Evolutionary conservation across 2,113 vertebrate species (phyloP).

Genomic region (Bujurquina vittata): DNA sequence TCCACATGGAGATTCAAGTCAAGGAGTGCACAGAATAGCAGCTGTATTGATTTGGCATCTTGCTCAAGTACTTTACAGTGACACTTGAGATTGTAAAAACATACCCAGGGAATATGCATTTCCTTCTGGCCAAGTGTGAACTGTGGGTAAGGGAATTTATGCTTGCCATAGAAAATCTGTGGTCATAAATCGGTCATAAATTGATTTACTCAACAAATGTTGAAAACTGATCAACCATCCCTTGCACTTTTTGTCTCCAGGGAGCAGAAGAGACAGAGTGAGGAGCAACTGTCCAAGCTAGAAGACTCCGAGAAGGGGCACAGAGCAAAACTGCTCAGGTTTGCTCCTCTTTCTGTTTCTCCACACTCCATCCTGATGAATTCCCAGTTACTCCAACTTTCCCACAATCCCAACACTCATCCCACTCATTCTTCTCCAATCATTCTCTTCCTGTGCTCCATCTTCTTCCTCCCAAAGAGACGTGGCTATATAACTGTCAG

Average conservation of each 20-base stretch:
- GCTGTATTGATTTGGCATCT: slow-evolving; percentile 48
- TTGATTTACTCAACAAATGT: slow-evolving; percentile 2
- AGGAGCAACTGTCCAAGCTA: slow-evolving; percentile 79
- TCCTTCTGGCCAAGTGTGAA: slow-evolving; percentile 16
- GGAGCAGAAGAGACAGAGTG: slow-evolving; percentile 80
- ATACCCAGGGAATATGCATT: slow-evolving; percentile 10
- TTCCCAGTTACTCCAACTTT: slow-evolving; percentile 27
- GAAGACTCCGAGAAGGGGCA: slow-evolving; percentile 80
- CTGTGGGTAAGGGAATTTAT: not conserved
- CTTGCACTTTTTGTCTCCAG: slow-evolving; percentile 72
- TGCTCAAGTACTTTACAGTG: slow-evolving; percentile 39
- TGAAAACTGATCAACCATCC: slow-evolving; percentile 14
- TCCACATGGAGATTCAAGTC: slow-evolving; percentile 34
- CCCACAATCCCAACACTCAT: slow-evolving; percentile 22
- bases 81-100: slow-evolving; percentile 47
- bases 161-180: not conserved
- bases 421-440: slow-evolving; percentile 34
- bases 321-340: slow-evolving; percentile 82
- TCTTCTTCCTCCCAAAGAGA: slow-evolving; percentile 39
- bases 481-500: slow-evolving; percentile 49
- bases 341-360: slow-evolving; percentile 26
- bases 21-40: slow-evolving; percentile 43
- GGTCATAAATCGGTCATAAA: not conserved
- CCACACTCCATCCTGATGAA: not conserved
- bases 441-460: slow-evolving; percentile 21